Evolutionary conservation across 2,113 vertebrate species (phyloP).

Genomic region (Lepus americanus): DNA sequence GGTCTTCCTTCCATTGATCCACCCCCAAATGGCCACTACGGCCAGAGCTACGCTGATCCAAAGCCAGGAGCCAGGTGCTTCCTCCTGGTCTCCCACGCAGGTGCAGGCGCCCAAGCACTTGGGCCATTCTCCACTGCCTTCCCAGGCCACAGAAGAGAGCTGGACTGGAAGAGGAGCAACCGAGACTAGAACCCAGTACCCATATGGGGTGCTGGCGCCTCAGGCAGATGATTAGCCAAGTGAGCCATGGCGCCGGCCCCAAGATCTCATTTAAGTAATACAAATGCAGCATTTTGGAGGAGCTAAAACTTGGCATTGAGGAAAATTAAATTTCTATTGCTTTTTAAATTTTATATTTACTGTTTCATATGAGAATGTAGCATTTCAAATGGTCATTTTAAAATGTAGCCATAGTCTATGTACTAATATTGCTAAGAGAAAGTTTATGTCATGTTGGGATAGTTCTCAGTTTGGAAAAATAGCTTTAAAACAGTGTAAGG

Average conservation of each 20-base stretch:
- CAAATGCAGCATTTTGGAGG: neutral
- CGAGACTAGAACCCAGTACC: no score
- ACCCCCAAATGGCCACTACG: no score
- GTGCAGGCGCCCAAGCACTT: no score
- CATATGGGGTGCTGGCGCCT: no score
- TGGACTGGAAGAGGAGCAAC: no score
- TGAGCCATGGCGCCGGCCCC: neutral
- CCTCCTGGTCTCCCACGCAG: no score
- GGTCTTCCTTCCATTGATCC: no score
- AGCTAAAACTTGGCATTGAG: constrained; percentile 22
- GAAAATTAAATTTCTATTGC: neutral
- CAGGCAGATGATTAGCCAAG: no score
- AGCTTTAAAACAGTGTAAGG: constrained; percentile 8
- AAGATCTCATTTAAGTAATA: constrained; percentile 4
- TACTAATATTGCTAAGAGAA: constrained; percentile 24
- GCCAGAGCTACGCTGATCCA: no score
- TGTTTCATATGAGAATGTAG: constrained; percentile 36
- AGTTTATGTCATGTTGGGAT: constrained; percentile 21
- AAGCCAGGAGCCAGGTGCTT: no score
- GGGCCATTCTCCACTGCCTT: no score
- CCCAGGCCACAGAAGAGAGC: no score
- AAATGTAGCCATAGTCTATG: constrained; percentile 1
- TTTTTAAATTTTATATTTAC: constrained; percentile 42
- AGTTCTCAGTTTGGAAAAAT: constrained; percentile 49
- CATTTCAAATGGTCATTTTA: constrained; percentile 51